Evolutionary conservation across 2,797 vertebrate species (phyloP), one percentile per base, ranked within the genome.

Genomic region (Myotis findleyi): DNA sequence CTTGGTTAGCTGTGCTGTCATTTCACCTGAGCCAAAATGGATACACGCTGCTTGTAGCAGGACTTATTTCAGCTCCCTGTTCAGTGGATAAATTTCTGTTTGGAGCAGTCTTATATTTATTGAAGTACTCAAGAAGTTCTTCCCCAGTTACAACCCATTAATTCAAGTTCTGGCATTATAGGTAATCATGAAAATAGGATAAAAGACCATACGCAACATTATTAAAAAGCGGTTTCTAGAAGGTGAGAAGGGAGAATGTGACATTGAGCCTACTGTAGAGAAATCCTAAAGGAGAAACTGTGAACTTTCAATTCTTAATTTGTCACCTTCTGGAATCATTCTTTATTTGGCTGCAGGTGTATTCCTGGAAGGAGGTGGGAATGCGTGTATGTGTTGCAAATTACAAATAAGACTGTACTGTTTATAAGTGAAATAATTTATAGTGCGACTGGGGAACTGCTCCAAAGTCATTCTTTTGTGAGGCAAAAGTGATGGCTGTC

Each of bases 141-240:
- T 81, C 33, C 33, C 38, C 44, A 55, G 27, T 9, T 76, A 66
- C 23, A 87, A 53, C 7, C 33, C 16, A 12, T 3, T 71, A 18
- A 85, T 44, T 41, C 62, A 53, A 57, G 25, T 77, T 73, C 71
- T 59, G 7, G 18, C 33, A 13, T 76, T 59, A 47, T 16, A 84
- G 38, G 20, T 69, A 41, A 30, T 79, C 6, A 8, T 55, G 33
- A 57, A 80, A 91, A 66, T 33, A 23, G 20, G 49, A 3, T 62
- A 17, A 77, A 89, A 84, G 51, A 84, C 36, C 91, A 38, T 76
- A 81, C 38, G 16, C 33, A 20, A 10, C 71, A n/a, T 68, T 82
- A 59, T 82, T 89, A 27, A 73, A 86, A 76, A 93, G 44, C n/a
- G 17, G 6, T 91, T 90, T 89, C n/a, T 94, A 73, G 27, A 51